A percentile compares a stretch with the other conserved stretches of the same genome.
These are phyloP conservation scores for Athalia circularis DNA, from an alignment of 2,888 invertebrate genomes.

Conservation along the genomic window DNA sequence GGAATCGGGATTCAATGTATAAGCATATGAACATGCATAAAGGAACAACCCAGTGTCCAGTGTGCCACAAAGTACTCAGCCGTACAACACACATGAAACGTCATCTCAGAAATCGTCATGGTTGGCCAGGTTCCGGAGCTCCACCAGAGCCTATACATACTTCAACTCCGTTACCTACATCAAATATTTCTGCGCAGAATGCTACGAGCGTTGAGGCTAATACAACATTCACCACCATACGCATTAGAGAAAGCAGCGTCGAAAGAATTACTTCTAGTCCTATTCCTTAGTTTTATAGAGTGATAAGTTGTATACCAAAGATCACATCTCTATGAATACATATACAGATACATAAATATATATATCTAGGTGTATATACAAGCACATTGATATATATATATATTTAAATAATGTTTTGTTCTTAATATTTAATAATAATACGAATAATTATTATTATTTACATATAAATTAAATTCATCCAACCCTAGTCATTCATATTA, in stretches of 20 bases:
- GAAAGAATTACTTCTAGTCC: conserved; percentile 73
- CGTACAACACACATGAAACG: conserved; percentile 74
- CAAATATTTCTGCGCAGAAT: conserved; percentile 51
- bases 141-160: conserved; percentile 55
- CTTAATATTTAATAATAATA: conserved; percentile 49
- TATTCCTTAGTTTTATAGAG: conserved; percentile 70
- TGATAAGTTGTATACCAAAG: conserved; percentile 27
- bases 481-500: conserved; percentile 22
- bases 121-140: conserved; percentile 68
- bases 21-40: conserved; percentile 76
- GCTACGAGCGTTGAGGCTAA: conserved; percentile 59
- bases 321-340: conserved; percentile 51
- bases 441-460: conserved; percentile 8
- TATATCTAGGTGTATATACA: conserved; percentile 47
- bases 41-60: conserved; percentile 75
- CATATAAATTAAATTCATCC: not conserved
- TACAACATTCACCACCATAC: conserved; percentile 71
- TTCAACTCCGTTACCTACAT: conserved; percentile 54
- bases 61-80: conserved; percentile 75
- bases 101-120: conserved; percentile 72
- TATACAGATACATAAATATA: conserved; percentile 53
- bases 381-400: conserved; percentile 50
- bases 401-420: conserved; percentile 54
- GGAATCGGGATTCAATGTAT: conserved; percentile 75
- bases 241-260: conserved; percentile 73